These are phyloP conservation scores for Drosophila tristis DNA, from an alignment of 1,140 invertebrate species.

Conservation along the genomic window DNA sequence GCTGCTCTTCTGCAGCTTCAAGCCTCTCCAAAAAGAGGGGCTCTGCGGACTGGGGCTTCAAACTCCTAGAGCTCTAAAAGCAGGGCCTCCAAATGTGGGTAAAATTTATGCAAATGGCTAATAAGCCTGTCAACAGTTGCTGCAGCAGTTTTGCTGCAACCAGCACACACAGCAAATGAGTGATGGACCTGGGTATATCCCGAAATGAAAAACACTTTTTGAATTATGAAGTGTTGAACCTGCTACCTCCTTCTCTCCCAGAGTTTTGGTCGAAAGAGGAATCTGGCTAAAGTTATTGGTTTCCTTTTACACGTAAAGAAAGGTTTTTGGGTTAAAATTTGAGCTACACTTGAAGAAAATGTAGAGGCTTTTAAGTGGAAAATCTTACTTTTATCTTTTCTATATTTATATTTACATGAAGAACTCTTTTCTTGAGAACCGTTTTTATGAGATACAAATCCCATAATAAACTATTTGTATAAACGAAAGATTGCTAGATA, in stretches of 20 bases:
- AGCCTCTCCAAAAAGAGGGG: neutral
- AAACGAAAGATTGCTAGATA: too few relatives aligned
- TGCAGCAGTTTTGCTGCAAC: constrained; percentile 50
- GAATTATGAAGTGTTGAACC: constrained; percentile 78
- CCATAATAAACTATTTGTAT: too few relatives aligned
- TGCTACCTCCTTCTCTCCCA: neutral
- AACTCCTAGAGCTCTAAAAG: too few relatives aligned
- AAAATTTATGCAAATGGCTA: constrained; percentile 81
- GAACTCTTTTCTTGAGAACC: too few relatives aligned
- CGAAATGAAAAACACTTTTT: constrained; percentile 51
- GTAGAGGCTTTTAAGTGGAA: too few relatives aligned
- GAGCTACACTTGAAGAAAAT: too few relatives aligned
- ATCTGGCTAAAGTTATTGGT: constrained; percentile 9
- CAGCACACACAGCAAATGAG: constrained; percentile 39
- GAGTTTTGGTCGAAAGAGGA: constrained; percentile 33
- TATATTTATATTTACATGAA: too few relatives aligned
- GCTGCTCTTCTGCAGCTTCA: constrained; percentile 12
- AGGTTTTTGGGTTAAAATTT: too few relatives aligned
- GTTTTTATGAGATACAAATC: too few relatives aligned
- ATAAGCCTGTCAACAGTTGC: constrained; percentile 83
- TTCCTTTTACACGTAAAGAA: constrained; percentile 16
- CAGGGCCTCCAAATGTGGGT: too few relatives aligned
- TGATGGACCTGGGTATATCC: constrained; percentile 55
- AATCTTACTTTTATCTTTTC: too few relatives aligned
- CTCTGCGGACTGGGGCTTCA: too few relatives aligned